phyloP scores from a whole-genome alignment of 2,888 invertebrate genomes.

The Volucella inanis region DNA sequence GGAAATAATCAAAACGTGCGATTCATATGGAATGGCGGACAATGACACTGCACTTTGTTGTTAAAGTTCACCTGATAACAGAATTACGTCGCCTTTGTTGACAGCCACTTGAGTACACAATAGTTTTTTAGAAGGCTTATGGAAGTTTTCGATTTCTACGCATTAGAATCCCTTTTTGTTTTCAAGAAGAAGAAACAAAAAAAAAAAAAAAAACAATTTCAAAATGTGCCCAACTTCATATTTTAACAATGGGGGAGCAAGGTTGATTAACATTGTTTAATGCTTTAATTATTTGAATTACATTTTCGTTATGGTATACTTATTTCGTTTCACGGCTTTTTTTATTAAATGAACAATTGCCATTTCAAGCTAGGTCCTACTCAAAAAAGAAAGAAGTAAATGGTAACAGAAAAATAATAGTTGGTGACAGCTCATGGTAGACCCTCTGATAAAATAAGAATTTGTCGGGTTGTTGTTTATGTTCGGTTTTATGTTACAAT shows the following conservation, averaged over 20 bases:
- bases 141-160: not conserved
- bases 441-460: too few relatives aligned
- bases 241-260: not conserved
- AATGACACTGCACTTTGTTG: constrained; percentile 45
- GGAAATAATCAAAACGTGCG: constrained; percentile 1
- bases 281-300: constrained; percentile 14
- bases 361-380: too few relatives aligned
- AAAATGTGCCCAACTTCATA: not conserved
- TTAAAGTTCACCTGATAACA: constrained; percentile 27
- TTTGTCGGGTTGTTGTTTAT: too few relatives aligned
- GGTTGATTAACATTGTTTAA: constrained; percentile 11
- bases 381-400: too few relatives aligned
- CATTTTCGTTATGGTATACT: not conserved
- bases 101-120: not conserved
- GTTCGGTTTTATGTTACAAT: too few relatives aligned
- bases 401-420: too few relatives aligned
- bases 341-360: not conserved
- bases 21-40: constrained; percentile 38
- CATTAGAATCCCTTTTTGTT: too few relatives aligned
- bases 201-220: too few relatives aligned
- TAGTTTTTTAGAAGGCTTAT: not conserved
- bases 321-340: not conserved
- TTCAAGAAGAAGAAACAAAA: too few relatives aligned
- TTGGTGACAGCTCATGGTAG: too few relatives aligned
- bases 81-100: not conserved